Conservation (phyloP, 2,113 vertebrate genomes). For the Tretioscincus oriximinensis region DNA sequence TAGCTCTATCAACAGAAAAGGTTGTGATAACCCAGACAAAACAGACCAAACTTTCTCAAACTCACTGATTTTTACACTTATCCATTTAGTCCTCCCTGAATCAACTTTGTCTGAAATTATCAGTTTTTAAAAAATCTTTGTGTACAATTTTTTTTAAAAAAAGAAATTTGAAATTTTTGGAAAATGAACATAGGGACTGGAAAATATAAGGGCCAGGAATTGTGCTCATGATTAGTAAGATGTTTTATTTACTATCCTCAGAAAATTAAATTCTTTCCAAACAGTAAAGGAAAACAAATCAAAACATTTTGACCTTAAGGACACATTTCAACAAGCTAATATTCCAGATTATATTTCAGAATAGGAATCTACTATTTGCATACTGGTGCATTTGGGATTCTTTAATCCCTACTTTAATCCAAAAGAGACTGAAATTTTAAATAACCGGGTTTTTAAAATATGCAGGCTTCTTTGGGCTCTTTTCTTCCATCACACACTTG, state of each 20-base stretch:
- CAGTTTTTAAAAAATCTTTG: background rate
- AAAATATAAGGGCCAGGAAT: slow-evolving; percentile 20
- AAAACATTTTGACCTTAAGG: background rate
- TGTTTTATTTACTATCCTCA: background rate
- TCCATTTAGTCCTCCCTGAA: background rate
- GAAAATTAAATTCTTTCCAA: slow-evolving; percentile 7
- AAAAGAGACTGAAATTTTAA: too few relatives aligned
- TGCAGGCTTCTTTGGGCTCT: too few relatives aligned
- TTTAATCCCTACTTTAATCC: too few relatives aligned
- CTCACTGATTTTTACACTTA: rapidly evolving
- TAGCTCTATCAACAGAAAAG: background rate
- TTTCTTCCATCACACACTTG: too few relatives aligned
- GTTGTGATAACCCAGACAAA: slow-evolving; percentile 26
- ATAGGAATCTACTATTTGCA: too few relatives aligned
- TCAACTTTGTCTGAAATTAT: background rate
- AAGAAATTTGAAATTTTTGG: background rate
- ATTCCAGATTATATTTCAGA: too few relatives aligned
- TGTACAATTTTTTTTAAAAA: background rate
- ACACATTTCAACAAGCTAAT: background rate
- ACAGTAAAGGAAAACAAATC: background rate
- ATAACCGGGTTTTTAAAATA: too few relatives aligned
- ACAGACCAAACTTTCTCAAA: background rate
- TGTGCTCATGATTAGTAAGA: slow-evolving; percentile 10
- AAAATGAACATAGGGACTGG: background rate
- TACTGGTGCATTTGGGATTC: too few relatives aligned